Conservation (phyloP, 2,113 vertebrate species). For the Podarcis cretensis region DNA sequence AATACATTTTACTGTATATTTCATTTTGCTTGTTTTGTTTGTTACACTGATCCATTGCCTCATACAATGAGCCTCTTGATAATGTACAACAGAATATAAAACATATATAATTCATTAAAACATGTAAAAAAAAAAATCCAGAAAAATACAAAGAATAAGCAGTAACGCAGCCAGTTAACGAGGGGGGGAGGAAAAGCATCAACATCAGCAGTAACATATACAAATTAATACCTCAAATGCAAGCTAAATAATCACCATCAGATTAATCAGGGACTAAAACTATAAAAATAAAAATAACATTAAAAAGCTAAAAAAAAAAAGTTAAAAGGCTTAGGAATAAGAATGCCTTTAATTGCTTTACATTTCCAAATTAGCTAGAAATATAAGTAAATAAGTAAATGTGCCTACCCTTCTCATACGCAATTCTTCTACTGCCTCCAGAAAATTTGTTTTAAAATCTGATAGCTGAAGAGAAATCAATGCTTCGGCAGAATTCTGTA, state of each 20-base stretch:
- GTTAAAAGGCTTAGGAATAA: too few relatives aligned
- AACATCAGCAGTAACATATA: not conserved
- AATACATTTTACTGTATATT: not conserved
- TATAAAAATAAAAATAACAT: too few relatives aligned
- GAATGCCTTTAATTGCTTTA: not conserved
- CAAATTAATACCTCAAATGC: not conserved
- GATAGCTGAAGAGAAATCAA: constrained; percentile 84
- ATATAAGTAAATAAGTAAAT: constrained; percentile 17
- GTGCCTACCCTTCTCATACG: constrained; percentile 87
- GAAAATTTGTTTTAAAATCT: constrained; percentile 88
- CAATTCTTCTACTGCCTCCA: constrained; percentile 89
- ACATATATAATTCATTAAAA: not conserved
- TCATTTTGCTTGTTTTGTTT: not conserved
- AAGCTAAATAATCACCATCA: not conserved
- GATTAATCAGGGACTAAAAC: not conserved
- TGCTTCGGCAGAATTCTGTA: constrained; percentile 77
- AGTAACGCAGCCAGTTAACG: not conserved
- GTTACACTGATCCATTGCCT: not conserved
- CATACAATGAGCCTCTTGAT: too few relatives aligned
- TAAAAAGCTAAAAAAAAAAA: too few relatives aligned
- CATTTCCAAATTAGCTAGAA: not conserved
- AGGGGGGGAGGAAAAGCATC: not conserved
- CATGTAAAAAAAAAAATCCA: not conserved
- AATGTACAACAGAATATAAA: too few relatives aligned
- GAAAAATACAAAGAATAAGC: not conserved